Conservation (phyloP, 2,113 vertebrate genomes). For the Ptyas mucosa region DNA sequence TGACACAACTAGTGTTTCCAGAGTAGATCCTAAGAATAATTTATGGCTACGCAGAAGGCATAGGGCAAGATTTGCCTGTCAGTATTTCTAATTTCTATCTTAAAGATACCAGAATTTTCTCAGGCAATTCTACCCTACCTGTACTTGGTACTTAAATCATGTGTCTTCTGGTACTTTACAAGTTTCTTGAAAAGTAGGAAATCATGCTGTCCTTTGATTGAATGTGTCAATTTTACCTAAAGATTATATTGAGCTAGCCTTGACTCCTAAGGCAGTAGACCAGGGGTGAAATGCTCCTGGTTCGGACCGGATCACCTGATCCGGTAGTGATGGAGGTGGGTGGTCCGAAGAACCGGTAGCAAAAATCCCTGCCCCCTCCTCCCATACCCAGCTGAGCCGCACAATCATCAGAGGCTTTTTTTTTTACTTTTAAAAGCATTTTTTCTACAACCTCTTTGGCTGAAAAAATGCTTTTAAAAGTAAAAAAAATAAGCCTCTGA, state of each 20-base stretch:
- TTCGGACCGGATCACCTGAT: too few relatives aligned
- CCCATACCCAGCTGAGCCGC: too few relatives aligned
- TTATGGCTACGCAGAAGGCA: not conserved
- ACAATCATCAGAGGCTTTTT: too few relatives aligned
- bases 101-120: not conserved
- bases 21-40: not conserved
- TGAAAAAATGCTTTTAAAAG: too few relatives aligned
- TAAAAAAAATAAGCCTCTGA: too few relatives aligned
- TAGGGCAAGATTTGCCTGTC: not conserved
- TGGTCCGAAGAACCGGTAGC: too few relatives aligned
- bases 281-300: too few relatives aligned
- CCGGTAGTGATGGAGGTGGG: too few relatives aligned
- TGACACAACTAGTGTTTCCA: not conserved
- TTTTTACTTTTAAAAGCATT: too few relatives aligned
- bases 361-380: too few relatives aligned
- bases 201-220: not conserved
- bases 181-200: not conserved
- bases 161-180: not conserved
- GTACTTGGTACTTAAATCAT: not conserved
- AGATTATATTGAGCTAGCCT: not conserved
- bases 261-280: not conserved
- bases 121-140: not conserved
- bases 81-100: not conserved
- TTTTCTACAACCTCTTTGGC: too few relatives aligned
- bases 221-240: not conserved